Base-by-base conservation (phyloP, 2,113 vertebrate species). In the Bolborhynchus lineola region DNA sequence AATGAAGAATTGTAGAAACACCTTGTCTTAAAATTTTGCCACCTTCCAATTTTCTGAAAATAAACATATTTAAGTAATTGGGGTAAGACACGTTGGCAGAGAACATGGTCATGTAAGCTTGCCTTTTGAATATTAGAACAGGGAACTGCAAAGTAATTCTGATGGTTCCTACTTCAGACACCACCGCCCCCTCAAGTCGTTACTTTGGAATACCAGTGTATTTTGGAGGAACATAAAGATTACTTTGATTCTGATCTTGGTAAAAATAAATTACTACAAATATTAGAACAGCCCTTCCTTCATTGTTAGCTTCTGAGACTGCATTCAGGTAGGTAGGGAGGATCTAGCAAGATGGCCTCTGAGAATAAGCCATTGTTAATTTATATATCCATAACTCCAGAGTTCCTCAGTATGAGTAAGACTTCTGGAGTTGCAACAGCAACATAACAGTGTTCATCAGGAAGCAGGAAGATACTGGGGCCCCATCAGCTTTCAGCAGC, bases 61-160 rank as follows among this genome's bases (percentile, higher is more conserved):
- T 23, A 88, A 82, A 63, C 44, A 80, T 11, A 20, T 33, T 74
- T 2, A 12, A 80, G 9, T 9, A 69, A 57, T n/a, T 16, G 41
- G 21, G 19, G 16, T 28, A 59, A 50, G 24, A 42, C 13, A 68
- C 29, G 26, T 4, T 6, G 3, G 50, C 44, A 84, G 62, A 82
- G 29, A 85, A 42, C 4, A 35, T 0, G 1, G 16, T 37, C 41
- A 25, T 4, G 7, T 18, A 53, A 65, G 46, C 50, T 60, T 9
- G 5, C 23, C 20, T 37, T 53, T 77, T 13, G 55, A 37, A 14
- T 35, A 65, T 1, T 47, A 57, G 16, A 80, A 69, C 1, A 5
- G 33, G 29, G 23, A 82, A 42, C 29, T 37, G 39, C 21, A 49
- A 77, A 86, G 33, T 5, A 68, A 53, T 4, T 41, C 25, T 50